Conservation (phyloP, 2,113 vertebrate species). For the Pan troglodytes region DNA sequence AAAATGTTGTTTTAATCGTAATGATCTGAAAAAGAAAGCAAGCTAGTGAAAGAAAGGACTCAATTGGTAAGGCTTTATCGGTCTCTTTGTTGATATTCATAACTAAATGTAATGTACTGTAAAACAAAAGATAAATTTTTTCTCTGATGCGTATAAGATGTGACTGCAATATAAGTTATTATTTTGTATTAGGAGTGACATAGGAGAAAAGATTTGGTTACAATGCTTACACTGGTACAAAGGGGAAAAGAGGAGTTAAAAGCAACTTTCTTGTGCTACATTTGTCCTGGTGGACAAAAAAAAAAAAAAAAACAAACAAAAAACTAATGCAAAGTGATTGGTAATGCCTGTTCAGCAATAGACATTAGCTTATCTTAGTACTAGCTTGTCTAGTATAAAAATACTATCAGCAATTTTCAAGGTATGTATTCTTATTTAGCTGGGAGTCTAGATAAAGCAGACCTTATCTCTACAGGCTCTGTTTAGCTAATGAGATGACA, state of each 20-base stretch:
- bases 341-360: slow-evolving; percentile 17
- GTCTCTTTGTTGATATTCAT: neutral
- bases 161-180: neutral
- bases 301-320: slow-evolving; percentile 41
- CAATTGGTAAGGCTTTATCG: neutral
- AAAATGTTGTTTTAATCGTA: neutral
- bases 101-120: neutral
- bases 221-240: neutral
- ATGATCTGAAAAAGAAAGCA: neutral
- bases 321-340: slow-evolving; percentile 11
- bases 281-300: neutral
- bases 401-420: slow-evolving; percentile 66
- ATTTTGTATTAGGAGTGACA: neutral
- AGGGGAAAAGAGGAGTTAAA: neutral
- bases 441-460: slow-evolving; percentile 21
- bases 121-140: neutral
- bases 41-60: neutral
- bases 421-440: slow-evolving; percentile 25
- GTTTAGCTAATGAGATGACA: slow-evolving; percentile 26
- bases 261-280: neutral
- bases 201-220: neutral
- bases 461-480: neutral
- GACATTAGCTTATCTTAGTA: slow-evolving; percentile 50
- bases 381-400: slow-evolving; percentile 58
- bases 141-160: neutral